Conservation (phyloP, 2,113 vertebrate genomes). For the Hippocampus barbouri region DNA sequence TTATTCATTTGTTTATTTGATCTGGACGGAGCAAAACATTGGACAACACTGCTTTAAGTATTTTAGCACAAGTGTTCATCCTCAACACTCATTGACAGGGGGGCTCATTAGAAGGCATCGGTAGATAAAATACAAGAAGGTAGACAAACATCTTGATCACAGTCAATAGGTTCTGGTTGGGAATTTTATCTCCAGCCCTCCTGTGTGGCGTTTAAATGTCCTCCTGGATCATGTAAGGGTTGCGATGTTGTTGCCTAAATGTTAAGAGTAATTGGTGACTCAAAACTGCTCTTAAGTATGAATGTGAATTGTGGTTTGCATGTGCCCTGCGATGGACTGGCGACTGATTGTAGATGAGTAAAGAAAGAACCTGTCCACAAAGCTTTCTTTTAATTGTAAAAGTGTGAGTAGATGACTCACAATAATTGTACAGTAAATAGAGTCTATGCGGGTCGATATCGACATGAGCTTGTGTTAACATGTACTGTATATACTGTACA, state of each 20-base stretch:
- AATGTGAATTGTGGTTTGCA: background rate
- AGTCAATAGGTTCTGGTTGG: no score
- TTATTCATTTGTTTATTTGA: background rate
- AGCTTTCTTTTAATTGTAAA: background rate
- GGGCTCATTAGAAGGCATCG: background rate
- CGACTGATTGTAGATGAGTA: background rate
- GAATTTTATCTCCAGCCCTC: no score
- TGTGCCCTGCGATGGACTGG: background rate
- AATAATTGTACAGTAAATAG: background rate
- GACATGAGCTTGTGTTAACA: no score
- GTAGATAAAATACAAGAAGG: background rate
- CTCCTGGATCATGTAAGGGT: background rate
- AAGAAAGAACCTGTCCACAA: background rate
- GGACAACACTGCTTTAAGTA: background rate
- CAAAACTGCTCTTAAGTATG: background rate
- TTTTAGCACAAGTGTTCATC: background rate
- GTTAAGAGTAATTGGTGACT: background rate
- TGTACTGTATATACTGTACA: no score
- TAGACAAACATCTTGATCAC: no score
- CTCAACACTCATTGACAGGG: background rate
- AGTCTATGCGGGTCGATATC: no score
- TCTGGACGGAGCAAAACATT: background rate
- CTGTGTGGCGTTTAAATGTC: background rate
- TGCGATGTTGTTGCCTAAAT: background rate
- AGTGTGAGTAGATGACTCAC: background rate